Evolutionary conservation across 2,113 vertebrate genomes (phyloP).

Genomic region (Syrrhaptes paradoxus): DNA sequence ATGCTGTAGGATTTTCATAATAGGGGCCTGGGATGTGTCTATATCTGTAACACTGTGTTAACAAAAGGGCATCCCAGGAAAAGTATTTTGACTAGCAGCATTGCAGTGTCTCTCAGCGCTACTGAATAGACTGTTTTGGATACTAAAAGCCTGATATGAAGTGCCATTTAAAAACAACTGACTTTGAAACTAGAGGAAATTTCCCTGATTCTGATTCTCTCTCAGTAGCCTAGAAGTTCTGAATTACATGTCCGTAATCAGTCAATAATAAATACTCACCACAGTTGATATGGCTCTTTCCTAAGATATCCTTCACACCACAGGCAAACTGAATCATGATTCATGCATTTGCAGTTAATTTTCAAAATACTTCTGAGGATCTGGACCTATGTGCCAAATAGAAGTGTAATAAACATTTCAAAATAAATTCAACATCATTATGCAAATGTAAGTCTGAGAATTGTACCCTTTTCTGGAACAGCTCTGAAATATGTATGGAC

Average conservation of each 20-base stretch:
- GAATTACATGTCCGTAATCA: not conserved
- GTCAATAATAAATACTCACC: not conserved
- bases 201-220: not conserved
- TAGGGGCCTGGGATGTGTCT: not conserved
- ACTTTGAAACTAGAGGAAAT: not conserved
- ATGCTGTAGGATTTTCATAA: slow-evolving; percentile 49
- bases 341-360: not conserved
- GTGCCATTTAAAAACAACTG: not conserved
- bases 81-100: slow-evolving; percentile 39
- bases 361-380: not conserved
- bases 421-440: not conserved
- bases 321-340: not conserved
- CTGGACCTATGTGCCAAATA: not conserved
- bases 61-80: slow-evolving; percentile 40
- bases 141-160: not conserved
- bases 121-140: not conserved
- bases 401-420: not conserved
- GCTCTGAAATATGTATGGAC: not conserved
- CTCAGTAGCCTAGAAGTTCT: not conserved
- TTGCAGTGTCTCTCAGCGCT: not conserved
- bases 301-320: not conserved
- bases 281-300: not conserved
- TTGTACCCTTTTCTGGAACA: not conserved
- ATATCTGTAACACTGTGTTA: slow-evolving; percentile 21
- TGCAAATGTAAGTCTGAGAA: not conserved